Base-by-base conservation (phyloP, 2,888 invertebrate genomes). In the Ochropacha duplaris region DNA sequence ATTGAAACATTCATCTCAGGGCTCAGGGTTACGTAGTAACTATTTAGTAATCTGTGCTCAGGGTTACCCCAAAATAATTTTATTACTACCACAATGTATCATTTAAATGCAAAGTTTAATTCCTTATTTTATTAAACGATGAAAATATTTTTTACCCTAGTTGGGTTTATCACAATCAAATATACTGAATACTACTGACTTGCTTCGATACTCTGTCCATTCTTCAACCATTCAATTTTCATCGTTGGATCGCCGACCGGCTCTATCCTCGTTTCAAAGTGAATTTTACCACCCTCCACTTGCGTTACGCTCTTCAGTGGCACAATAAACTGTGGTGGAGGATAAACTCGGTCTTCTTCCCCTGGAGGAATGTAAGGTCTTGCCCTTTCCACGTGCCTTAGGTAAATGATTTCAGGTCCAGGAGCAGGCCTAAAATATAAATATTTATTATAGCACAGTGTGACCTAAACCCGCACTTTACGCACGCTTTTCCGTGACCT, bases 251-350 rank as follows among this genome's bases (percentile, higher is more conserved):
- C 99, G 71, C 98, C 98, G 80, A 98, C 97, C 72, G 99, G 99
- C 91, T 98, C 97, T 90, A 99, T 97, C 89, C 98, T 96, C 84
- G 98, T 99, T 94, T 99, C 99, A 94, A 99, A 98, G 93, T 99
- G 98, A 79, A 98, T 96, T 83, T 97, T 96, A 81, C 97, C 97
- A 87, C 98, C 98, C 92, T 99, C 99, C 81, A 95, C 94, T 85
- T 97, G 96, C 72, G 96, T 93, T 67, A 96, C 94, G 91, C 97
- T 96, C 78, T 95, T 95, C 72, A 98, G 93, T 74, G 98, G 98
- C 88, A 98, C 96, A 81, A 98, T 97, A 90, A 98, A 98, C 88
- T 97, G 96, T 64, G 98, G 98, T 71, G 98, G 97, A 81, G 97
- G 97, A 92, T 97, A 97, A 67, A 96, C 94, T 71, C 96, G 95